Conservation (phyloP, 2,113 vertebrate genomes). For the Upupa epops region DNA sequence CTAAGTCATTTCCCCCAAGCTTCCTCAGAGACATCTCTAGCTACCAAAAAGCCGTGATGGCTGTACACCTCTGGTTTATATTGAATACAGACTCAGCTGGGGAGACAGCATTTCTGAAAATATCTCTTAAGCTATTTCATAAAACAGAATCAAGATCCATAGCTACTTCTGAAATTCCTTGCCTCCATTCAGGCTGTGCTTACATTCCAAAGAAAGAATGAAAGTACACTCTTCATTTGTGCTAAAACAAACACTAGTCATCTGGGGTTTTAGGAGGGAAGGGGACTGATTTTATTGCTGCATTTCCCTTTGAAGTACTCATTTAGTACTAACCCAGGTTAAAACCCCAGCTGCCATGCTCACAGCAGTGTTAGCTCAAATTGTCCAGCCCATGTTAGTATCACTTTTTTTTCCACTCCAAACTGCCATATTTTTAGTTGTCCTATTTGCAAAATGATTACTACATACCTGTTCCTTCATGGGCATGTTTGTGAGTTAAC, state of each 20-base stretch:
- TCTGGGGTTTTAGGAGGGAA: background rate
- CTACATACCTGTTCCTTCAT: background rate
- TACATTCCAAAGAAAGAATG: background rate
- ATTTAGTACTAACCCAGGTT: background rate
- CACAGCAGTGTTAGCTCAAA: background rate
- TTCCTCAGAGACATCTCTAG: background rate
- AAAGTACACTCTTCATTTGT: background rate
- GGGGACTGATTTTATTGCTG: background rate
- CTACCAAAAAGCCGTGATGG: background rate
- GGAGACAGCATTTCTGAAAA: background rate
- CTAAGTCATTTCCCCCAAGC: background rate
- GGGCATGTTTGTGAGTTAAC: background rate
- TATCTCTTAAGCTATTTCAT: background rate
- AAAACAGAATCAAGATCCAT: background rate
- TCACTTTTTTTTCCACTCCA: accelerated
- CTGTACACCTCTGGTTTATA: background rate
- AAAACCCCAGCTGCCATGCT: background rate
- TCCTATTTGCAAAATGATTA: background rate
- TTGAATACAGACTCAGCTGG: background rate
- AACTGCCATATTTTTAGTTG: background rate
- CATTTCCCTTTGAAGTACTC: background rate
- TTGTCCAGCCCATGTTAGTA: background rate
- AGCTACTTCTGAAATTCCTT: background rate
- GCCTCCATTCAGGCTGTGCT: background rate
- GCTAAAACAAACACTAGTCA: background rate